Conservation (phyloP, 2,797 vertebrate genomes). For the Sebastes steindachneri region DNA sequence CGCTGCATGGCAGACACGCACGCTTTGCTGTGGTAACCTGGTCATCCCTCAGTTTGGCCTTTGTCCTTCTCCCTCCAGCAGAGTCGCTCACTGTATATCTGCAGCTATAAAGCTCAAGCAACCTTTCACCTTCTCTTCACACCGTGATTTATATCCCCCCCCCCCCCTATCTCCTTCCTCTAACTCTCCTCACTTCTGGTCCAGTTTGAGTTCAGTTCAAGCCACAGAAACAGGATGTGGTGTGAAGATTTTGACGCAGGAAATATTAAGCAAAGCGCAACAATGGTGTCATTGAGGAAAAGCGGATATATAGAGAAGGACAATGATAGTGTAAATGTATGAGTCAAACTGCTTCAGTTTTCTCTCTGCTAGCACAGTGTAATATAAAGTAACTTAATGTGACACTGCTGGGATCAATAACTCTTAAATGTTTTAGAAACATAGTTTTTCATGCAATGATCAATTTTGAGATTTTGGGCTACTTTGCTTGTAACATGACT, state of each 20-base stretch:
- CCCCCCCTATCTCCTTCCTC: neutral
- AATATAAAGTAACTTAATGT: too few relatives aligned
- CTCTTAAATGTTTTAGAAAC: too few relatives aligned
- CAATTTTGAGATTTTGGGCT: too few relatives aligned
- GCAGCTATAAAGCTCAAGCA: neutral
- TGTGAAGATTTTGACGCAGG: neutral
- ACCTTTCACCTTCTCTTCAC: constrained; percentile 4
- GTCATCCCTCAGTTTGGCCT: constrained; percentile 2
- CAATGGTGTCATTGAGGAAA: neutral
- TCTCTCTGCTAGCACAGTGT: neutral
- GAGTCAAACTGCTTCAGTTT: neutral
- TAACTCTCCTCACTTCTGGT: neutral
- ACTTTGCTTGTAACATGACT: too few relatives aligned
- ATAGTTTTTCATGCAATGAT: too few relatives aligned
- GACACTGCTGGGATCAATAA: too few relatives aligned
- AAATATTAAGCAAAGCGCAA: neutral
- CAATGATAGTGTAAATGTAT: neutral
- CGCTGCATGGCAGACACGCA: neutral
- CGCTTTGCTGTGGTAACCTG: neutral
- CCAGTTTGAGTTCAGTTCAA: neutral
- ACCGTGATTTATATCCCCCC: neutral
- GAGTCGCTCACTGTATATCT: neutral
- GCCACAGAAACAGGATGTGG: neutral
- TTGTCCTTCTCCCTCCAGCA: neutral
- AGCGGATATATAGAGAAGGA: neutral